Conservation (phyloP, 2,888 invertebrate species). For the Ectemnius cavifrons region DNA sequence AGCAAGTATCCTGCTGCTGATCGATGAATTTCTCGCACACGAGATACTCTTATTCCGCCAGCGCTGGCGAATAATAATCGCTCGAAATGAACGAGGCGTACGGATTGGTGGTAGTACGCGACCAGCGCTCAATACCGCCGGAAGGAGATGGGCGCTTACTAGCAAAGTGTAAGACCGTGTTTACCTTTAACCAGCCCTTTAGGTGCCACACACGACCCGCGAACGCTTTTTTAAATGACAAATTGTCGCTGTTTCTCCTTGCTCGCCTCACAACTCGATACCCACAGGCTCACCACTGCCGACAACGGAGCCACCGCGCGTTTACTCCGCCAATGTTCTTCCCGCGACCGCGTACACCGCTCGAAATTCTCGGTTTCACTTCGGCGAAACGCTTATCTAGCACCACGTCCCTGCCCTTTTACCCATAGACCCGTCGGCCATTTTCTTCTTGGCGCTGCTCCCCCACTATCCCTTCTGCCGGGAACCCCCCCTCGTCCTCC, state of each 20-base stretch:
- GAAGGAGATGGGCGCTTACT: slow-evolving; percentile 1
- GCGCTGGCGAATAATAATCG: background rate
- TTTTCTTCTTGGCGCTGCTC: slow-evolving; percentile 73
- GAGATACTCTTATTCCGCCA: slow-evolving; percentile 37
- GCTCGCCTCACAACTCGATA: slow-evolving; percentile 23
- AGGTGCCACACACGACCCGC: slow-evolving; percentile 67
- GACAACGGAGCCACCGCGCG: slow-evolving; percentile 14
- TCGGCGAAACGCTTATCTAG: slow-evolving; percentile 66
- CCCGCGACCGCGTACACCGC: slow-evolving; percentile 48
- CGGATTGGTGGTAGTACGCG: slow-evolving; percentile 19
- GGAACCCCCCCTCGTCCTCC: slow-evolving; percentile 28
- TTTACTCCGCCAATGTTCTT: slow-evolving; percentile 33
- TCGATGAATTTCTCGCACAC: slow-evolving; percentile 69
- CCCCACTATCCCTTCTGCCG: slow-evolving; percentile 53
- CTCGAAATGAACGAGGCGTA: slow-evolving; percentile 12
- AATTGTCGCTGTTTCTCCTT: slow-evolving; percentile 41
- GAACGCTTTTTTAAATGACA: slow-evolving; percentile 66
- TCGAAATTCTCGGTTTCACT: slow-evolving; percentile 58
- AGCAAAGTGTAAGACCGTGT: slow-evolving; percentile 59
- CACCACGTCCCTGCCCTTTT: slow-evolving; percentile 77
- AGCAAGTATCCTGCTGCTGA: slow-evolving; percentile 58
- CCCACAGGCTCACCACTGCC: slow-evolving; percentile 25
- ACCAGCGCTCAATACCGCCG: slow-evolving; percentile 6
- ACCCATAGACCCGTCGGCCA: slow-evolving; percentile 75
- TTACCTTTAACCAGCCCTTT: slow-evolving; percentile 72